Evolutionary conservation across 2,888 invertebrate genomes (phyloP).

Genomic region (Micropterix aruncella): DNA sequence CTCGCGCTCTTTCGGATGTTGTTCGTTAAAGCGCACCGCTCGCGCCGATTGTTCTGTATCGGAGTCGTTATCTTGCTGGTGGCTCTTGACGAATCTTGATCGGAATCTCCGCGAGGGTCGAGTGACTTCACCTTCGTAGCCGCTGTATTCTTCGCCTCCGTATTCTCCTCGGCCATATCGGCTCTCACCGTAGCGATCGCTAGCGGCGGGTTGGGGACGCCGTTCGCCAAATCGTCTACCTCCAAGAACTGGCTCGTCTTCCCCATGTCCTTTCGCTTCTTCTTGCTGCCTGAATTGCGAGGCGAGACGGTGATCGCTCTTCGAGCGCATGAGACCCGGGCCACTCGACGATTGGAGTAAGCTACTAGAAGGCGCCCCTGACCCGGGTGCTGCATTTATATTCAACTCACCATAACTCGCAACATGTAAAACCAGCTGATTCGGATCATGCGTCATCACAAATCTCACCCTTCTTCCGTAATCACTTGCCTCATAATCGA

Average conservation of each 20-base stretch:
- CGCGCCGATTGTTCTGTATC: slow-evolving; percentile 52
- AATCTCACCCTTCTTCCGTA: slow-evolving; percentile 76
- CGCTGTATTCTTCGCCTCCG: slow-evolving; percentile 50
- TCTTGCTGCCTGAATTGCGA: slow-evolving; percentile 80
- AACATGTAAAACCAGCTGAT: slow-evolving; percentile 77
- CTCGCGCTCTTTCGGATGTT: slow-evolving; percentile 41
- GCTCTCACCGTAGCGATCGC: slow-evolving; percentile 27
- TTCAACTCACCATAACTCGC: slow-evolving; percentile 84
- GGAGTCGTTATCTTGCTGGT: slow-evolving; percentile 60
- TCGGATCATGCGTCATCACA: slow-evolving; percentile 83
- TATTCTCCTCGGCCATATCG: slow-evolving; percentile 43
- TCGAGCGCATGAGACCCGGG: slow-evolving; percentile 79
- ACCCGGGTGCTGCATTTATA: slow-evolving; percentile 44
- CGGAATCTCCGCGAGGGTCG: slow-evolving; percentile 56
- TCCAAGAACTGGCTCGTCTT: slow-evolving; percentile 56
- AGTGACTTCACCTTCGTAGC: slow-evolving; percentile 47
- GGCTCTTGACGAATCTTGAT: slow-evolving; percentile 52
- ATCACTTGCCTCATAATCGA: slow-evolving; percentile 87
- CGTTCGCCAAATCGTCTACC: slow-evolving; percentile 71
- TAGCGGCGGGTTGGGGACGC: slow-evolving; percentile 35
- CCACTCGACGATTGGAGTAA: slow-evolving; percentile 45
- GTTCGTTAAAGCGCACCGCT: slow-evolving; percentile 51
- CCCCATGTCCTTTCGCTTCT: slow-evolving; percentile 48
- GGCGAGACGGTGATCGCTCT: slow-evolving; percentile 85
- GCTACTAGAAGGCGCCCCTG: slow-evolving; percentile 27